Base-by-base conservation (phyloP, 1,140 invertebrate genomes). In the Heliconius hewitsoni region DNA sequence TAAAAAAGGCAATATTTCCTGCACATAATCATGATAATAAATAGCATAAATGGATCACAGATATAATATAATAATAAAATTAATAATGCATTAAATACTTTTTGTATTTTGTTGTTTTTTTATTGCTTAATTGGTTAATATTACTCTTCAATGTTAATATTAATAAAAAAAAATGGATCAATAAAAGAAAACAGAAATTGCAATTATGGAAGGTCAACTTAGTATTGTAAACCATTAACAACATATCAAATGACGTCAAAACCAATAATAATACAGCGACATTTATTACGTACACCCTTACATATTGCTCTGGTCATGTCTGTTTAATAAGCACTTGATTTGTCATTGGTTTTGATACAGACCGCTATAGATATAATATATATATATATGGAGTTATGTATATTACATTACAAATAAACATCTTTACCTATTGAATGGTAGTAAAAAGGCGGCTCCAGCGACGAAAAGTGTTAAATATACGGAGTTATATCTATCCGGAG, bases 361-460 rank as follows among this genome's bases (percentile, higher is more conserved):
- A 73, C 39, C 13, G 74, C 23, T 13, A 66, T 13, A 30, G 23
- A 16, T 16, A 66, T 27, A 27, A 30, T 30, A 4, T 3, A 13
- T 66, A 66, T 13, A 46, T 23, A 23, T 23, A 23, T 23, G 23
- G 23, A 23, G 8, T 42, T 42, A 46, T 46, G 4, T 30, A 30
- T 66, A 30, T 30, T 66, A 66, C 3, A 16, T 13, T 19, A 72
- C 23, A 39, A 39, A 72, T 37, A 39, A 42, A 27, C 18, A 72
- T 3, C 1, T 13, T 89, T 88, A 98, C 97, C 97, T 98, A 95
- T 98, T 98, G 92, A 98, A 99, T 1, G 98, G 98, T 42, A 99
- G 94, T 16, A 99, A 95, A 88, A 98, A 98, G 27, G 98, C 98
- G 82, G 97, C 96, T n/a, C 98, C 98, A 55, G 98, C 97, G 39